Base-by-base conservation (phyloP, 1,140 invertebrate species). In the Ceratina japonica region DNA sequence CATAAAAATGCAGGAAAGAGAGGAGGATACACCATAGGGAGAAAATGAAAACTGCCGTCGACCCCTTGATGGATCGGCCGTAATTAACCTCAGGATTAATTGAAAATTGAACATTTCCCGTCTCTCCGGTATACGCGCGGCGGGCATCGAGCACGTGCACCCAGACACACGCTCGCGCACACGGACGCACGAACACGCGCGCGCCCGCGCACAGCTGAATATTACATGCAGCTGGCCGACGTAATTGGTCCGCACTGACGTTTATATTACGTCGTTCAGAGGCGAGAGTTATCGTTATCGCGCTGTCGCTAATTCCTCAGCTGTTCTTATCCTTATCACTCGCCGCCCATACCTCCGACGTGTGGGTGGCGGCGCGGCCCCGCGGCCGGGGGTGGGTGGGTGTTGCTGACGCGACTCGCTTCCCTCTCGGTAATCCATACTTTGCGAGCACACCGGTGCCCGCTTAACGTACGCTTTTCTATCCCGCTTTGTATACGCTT, bases 271-370 rank as follows among this genome's bases (percentile, higher is more conserved):
- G 65, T 18, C 68, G 56, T 58, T 31, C 58, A 62, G 69, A 37
- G 37, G 54, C 68, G 69, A 66, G 82, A 79, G 81, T 84, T 83
- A 87, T 79, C 86, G 74, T 88, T 88, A 87, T 88, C 86, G 81
- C 79, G 73, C 82, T 71, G 82, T 69, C 79, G 85, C 83, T 87
- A 88, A 87, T 87, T 87, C 85, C 85, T 85, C 86, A 79, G 79
- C 84, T 82, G 86, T 81, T 86, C 86, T 87, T 87, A 87, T 87
- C 83, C 86, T 88, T 87, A 87, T 87, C 85, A 71, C 80, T 84
- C 65, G 70, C 59, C 74, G 68, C 58, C 82, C 75, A 65, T 61
- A 18, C 75, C 22, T 3, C 49, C 7, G 10, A 10, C 15, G 74
- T 20, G 27, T 16, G n/a, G 56, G 3, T 15, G 15, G n/a, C 7